Conservation (phyloP, 2,888 invertebrate genomes). For the Protophormia terraenovae region DNA sequence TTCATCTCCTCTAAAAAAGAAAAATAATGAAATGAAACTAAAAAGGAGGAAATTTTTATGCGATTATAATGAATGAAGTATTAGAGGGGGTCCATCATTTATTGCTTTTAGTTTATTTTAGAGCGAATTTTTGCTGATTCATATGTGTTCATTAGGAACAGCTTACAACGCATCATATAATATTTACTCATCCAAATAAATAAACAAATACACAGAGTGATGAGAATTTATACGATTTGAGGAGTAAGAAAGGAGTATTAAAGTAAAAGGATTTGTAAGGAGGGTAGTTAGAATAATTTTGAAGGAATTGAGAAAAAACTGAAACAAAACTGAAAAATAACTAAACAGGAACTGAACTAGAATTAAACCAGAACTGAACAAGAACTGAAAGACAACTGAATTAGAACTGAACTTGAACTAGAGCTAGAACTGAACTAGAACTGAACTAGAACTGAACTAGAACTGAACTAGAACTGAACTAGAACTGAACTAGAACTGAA, state of each 20-base stretch:
- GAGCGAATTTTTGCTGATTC: conserved; percentile 61
- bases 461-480: no score
- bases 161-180: conserved; percentile 50
- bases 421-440: no score
- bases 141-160: conserved; percentile 64
- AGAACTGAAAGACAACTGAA: not conserved
- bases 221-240: not conserved
- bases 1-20: conserved; percentile 6
- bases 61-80: conserved; percentile 63
- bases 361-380: not conserved
- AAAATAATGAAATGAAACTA: not conserved
- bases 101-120: conserved; percentile 6
- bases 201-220: not conserved
- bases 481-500: no score
- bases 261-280: conserved; percentile 13
- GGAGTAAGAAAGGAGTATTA: not conserved
- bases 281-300: not conserved
- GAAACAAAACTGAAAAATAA: not conserved
- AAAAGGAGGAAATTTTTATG: conserved; percentile 44
- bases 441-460: no score
- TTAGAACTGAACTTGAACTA: no score
- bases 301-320: not conserved
- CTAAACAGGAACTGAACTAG: not conserved
- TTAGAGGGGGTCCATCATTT: not conserved
- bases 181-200: conserved; percentile 21